Evolutionary conservation across 2,797 vertebrate genomes (phyloP).

Genomic region (Etheostoma perlongum): DNA sequence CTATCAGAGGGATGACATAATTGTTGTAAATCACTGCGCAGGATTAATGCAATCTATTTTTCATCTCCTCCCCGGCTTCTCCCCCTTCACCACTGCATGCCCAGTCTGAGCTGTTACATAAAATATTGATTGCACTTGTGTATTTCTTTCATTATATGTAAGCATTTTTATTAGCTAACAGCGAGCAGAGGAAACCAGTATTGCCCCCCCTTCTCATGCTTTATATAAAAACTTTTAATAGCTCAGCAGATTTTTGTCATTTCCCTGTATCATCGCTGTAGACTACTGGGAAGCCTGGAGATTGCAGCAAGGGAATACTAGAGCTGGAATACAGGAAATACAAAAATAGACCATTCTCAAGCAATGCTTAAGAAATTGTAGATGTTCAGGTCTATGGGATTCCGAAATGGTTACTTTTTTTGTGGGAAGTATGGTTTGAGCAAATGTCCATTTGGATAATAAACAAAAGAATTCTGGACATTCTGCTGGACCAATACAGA

Average conservation of each 20-base stretch:
- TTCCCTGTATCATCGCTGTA: constrained; percentile 74
- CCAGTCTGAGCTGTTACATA: constrained; percentile 75
- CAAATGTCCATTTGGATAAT: constrained; percentile 1
- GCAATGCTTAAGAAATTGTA: constrained; percentile 34
- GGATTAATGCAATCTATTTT: constrained; percentile 76
- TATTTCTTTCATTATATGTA: constrained; percentile 83
- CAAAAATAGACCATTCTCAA: constrained; percentile 48
- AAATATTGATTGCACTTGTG: constrained; percentile 85
- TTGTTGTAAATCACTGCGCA: constrained; percentile 62
- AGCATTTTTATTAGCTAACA: constrained; percentile 85
- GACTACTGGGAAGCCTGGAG: constrained; percentile 55
- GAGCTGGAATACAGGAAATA: constrained; percentile 54
- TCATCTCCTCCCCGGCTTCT: constrained; percentile 60
- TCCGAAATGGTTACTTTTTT: constrained; percentile 7
- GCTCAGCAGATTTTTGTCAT: constrained; percentile 76
- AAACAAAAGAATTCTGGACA: neutral
- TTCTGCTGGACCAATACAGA: neutral
- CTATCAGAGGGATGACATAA: constrained; percentile 59
- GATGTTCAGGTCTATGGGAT: constrained; percentile 25
- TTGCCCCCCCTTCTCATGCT: constrained; percentile 44
- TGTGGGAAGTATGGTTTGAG: constrained; percentile 16
- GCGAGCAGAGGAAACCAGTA: constrained; percentile 67
- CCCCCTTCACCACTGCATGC: constrained; percentile 48
- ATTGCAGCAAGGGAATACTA: constrained; percentile 60
- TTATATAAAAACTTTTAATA: constrained; percentile 70